Conservation (phyloP, 2,113 vertebrate genomes). For the Triplophysa siluroides region DNA sequence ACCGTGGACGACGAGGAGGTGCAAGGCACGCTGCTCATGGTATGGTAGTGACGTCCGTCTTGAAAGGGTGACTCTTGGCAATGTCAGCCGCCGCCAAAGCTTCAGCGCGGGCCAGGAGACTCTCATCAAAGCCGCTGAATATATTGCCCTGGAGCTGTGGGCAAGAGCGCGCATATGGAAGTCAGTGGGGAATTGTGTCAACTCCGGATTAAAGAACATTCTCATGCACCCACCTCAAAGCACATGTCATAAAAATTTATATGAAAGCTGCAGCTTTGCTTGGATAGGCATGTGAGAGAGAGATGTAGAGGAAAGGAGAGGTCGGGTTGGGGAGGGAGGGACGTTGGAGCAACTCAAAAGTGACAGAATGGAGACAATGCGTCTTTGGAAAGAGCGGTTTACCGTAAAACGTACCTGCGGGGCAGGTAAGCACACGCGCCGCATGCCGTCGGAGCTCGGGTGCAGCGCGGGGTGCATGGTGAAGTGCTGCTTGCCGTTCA, state of each 20-base stretch:
- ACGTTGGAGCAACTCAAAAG: slow-evolving; percentile 56
- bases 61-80: slow-evolving; percentile 91
- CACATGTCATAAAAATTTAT: slow-evolving; percentile 99
- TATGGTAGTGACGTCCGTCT: slow-evolving; percentile 92
- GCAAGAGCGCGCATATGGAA: slow-evolving; percentile 53
- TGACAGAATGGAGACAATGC: slow-evolving; percentile 55
- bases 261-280: slow-evolving; percentile 83
- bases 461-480: slow-evolving; percentile 87
- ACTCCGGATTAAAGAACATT: slow-evolving; percentile 89
- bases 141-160: slow-evolving; percentile 98
- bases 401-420: slow-evolving; percentile 88
- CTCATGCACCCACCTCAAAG: slow-evolving; percentile 87
- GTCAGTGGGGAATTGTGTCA: slow-evolving; percentile 90
- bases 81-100: slow-evolving; percentile 95
- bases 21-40: slow-evolving; percentile 93
- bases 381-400: slow-evolving; percentile 20
- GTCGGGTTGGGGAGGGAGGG: slow-evolving; percentile 54
- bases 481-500: slow-evolving; percentile 95
- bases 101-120: slow-evolving; percentile 94
- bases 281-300: slow-evolving; percentile 81
- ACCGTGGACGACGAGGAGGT: slow-evolving; percentile 80
- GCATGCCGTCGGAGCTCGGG: slow-evolving; percentile 88
- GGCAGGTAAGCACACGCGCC: slow-evolving; percentile 90
- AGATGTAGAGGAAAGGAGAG: slow-evolving; percentile 59
- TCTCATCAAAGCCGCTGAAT: slow-evolving; percentile 98